Conservation (phyloP, 2,888 invertebrate species). For the Sinopyrophorus schimmeli region DNA sequence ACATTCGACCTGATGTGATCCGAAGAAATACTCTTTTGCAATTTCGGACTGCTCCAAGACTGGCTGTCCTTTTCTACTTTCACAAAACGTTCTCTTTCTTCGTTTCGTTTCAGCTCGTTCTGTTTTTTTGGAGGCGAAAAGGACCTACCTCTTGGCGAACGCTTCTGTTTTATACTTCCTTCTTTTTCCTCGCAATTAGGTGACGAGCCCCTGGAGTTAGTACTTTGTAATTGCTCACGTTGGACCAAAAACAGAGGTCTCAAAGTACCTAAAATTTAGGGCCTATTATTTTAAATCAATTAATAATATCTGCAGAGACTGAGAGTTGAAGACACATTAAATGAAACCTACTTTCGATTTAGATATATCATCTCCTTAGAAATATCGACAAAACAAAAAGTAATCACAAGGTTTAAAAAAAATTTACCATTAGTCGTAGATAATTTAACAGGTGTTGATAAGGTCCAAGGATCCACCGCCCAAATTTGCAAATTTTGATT, state of each 20-base stretch:
- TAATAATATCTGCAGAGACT: neutral
- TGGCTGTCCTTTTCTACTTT: no score
- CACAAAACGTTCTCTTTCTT: conserved; percentile 19
- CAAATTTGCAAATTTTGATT: conserved; percentile 44
- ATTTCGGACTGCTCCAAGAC: no score
- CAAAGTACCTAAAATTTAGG: conserved; percentile 45
- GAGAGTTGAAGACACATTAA: neutral
- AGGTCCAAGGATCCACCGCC: conserved; percentile 47
- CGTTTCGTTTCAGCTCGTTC: conserved; percentile 12
- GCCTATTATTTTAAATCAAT: neutral
- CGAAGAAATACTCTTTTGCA: conserved; percentile 51
- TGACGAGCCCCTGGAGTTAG: conserved; percentile 27
- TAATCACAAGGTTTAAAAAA: neutral
- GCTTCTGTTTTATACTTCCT: conserved; percentile 22
- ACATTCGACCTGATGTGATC: conserved; percentile 42
- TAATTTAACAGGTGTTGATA: conserved; percentile 39
- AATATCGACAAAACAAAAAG: conserved; percentile 11
- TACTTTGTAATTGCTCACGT: conserved; percentile 32
- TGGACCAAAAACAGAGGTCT: conserved; percentile 52
- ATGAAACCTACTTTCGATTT: neutral
- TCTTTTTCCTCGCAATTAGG: conserved; percentile 21
- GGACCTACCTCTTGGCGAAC: conserved; percentile 45
- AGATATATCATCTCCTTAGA: conserved; percentile 4
- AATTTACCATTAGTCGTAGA: conserved; percentile 38
- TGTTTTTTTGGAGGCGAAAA: conserved; percentile 47